Base-by-base conservation (phyloP, 2,888 invertebrate genomes). In the Drosophila incognita region DNA sequence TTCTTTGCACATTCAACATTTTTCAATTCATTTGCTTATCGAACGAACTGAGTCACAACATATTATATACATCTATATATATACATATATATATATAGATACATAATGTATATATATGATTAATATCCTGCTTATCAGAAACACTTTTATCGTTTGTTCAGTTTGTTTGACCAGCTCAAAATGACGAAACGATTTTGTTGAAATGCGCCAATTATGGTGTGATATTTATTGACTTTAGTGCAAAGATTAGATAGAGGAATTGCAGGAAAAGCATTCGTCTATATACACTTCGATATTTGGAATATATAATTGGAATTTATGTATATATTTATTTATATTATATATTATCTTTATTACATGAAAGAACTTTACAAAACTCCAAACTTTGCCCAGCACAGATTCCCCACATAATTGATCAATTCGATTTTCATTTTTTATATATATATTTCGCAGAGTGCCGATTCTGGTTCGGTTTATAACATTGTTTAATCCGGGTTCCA, bases 201-300 rank as follows among this genome's bases (percentile, higher is more conserved):
- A 62, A 71, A 71, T 46, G 13, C n/a, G 18, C 33, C 21, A 27
- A 42, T 56, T 35, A 56, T 63, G 35, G 63, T 29, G 15, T 24
- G 33, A 63, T 57, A 31, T 71, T 40, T 21, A 53, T 53, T n/a
- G 52, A n/a, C 29, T 24, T 7, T 1, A 11, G 24, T 15, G 3
- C 24, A 11, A 15, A 35, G 57, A 62, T 62, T 38, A 57, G 56
- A 58, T 52, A 27, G 27, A 13, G 24, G 1, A 24, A n/a, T 13
- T 1, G 13, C 15, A 24, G 18, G 18, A 27, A 5, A 11, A 10
- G 27, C 27, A 29, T 38, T 5, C 33, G 0, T 4, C 33, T 10
- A 46, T 21, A 21, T 21, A 15, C 7, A 24, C 46, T 24, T 24
- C 7, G 13, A 46, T 24, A 21, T 7, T 4, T 21, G 46, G 13